Base-by-base conservation (phyloP, 1,140 invertebrate genomes). In the Drosophila dunni region DNA sequence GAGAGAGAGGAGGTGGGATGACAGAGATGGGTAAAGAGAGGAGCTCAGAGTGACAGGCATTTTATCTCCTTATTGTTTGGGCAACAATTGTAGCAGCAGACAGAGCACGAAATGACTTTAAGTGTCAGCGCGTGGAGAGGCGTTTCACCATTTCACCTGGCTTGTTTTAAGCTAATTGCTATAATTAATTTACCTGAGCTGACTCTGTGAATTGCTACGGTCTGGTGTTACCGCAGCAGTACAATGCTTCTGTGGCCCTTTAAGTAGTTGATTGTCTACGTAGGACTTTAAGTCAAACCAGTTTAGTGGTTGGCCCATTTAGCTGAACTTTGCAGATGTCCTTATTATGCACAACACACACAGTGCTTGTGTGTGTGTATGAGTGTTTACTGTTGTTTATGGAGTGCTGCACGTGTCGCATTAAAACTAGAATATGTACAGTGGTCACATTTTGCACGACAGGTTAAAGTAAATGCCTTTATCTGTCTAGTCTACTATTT, bases 111-210 rank as follows among this genome's bases (percentile, higher is more conserved):
- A 34, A 36, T 11, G 33, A 69, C 48, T 44, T 62, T 44, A 29
- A 62, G 46, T 63, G 61, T 63, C 42, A 51, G 53, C 57, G 48
- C 29, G 17, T 34, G 1, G 34, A 29, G 8, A 44, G 46, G 36
- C 17, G 51, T 34, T 46, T 20, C 38, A 29, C 38, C 46, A 38
- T 13, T 51, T 58, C 44, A 33, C 40, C 51, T 29, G 24, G 61
- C 29, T 58, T 64, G 67, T 67, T 68, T 71, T 86, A 69, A 36
- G 46, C 54, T 79, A 77, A 86, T 73, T 88, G 84, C 56, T 67
- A 54, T 83, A 83, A 88, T 88, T 89, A 88, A 88, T 88, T 88
- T 75, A 50, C 40, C 63, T 63, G 46, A 77, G 83, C 77, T 88
- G 76, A 82, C 80, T 76, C 73, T 65, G 74, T 66, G 67, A 78